phyloP scores from a whole-genome alignment of 2,888 invertebrate genomes.

The Ornithoptera alexandrae region DNA sequence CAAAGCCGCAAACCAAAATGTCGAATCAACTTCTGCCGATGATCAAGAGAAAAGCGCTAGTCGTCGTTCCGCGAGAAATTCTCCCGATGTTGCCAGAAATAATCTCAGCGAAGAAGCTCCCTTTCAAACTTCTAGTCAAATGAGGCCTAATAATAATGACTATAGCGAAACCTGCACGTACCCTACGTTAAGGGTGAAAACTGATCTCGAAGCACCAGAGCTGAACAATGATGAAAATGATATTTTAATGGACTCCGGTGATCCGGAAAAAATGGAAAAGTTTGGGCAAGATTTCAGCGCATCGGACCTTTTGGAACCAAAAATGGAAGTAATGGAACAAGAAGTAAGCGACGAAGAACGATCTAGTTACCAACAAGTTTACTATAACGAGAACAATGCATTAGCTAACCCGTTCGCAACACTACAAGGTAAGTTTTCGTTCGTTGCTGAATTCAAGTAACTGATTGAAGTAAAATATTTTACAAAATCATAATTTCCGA shows the following conservation, averaged over 20 bases:
- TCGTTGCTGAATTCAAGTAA: not conserved
- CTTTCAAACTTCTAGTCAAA: conserved; percentile 79
- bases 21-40: conserved; percentile 70
- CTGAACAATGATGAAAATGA: conserved; percentile 75
- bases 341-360: conserved; percentile 85
- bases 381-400: conserved; percentile 69
- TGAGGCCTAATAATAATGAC: conserved; percentile 79
- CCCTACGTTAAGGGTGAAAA: conserved; percentile 75
- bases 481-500: conserved; percentile 12
- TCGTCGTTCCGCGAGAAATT: conserved; percentile 74
- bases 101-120: conserved; percentile 79
- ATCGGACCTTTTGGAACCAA: conserved; percentile 81
- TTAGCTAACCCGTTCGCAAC: conserved; percentile 75
- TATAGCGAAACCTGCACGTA: conserved; percentile 75
- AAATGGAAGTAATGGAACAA: conserved; percentile 86
- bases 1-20: conserved; percentile 80
- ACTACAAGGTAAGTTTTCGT: conserved; percentile 58
- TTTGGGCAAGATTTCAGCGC: conserved; percentile 67
- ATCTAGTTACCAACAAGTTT: conserved; percentile 65
- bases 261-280: conserved; percentile 64
- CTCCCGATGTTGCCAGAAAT: conserved; percentile 79
- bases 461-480: not conserved
- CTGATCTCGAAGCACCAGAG: conserved; percentile 77
- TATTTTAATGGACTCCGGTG: conserved; percentile 72
- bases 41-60: conserved; percentile 70